phyloP scores from a whole-genome alignment of 1,140 invertebrate genomes.

The Bombus soroeensis region DNA sequence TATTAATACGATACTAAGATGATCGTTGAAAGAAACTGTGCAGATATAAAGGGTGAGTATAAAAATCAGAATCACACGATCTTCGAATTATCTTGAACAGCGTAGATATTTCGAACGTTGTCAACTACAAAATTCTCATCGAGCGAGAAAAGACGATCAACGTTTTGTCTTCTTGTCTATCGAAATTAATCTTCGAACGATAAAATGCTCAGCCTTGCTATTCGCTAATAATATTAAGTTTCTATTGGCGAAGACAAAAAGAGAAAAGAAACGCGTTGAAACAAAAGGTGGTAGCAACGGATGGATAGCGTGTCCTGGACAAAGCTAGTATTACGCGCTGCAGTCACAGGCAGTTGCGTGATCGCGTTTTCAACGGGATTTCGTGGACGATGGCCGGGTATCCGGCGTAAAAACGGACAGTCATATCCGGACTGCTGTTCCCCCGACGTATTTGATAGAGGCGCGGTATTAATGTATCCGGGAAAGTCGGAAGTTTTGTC shows the following conservation, averaged over 20 bases:
- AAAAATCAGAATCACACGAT: no score
- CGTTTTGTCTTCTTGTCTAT: no score
- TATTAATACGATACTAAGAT: no score
- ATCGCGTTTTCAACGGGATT: slow-evolving; percentile 41
- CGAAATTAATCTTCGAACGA: no score
- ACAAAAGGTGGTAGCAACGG: neutral
- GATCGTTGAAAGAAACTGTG: no score
- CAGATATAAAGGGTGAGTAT: no score
- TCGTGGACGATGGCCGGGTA: slow-evolving; percentile 13
- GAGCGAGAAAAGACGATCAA: no score
- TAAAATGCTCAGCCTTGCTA: no score
- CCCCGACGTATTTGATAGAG: slow-evolving; percentile 8
- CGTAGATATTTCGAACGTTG: no score
- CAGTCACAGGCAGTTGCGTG: neutral
- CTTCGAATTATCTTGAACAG: no score
- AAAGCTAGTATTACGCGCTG: neutral
- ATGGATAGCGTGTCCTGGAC: neutral
- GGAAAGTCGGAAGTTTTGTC: slow-evolving; percentile 37
- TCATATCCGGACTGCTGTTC: slow-evolving; percentile 10
- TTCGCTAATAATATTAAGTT: no score
- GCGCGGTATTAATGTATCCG: slow-evolving; percentile 41
- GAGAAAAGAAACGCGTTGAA: neutral
- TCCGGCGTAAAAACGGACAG: slow-evolving; percentile 34
- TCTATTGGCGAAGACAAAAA: neutral
- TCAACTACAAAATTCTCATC: no score